Conservation (phyloP, 2,888 invertebrate species). For the Rambutsinella grinnellia region DNA sequence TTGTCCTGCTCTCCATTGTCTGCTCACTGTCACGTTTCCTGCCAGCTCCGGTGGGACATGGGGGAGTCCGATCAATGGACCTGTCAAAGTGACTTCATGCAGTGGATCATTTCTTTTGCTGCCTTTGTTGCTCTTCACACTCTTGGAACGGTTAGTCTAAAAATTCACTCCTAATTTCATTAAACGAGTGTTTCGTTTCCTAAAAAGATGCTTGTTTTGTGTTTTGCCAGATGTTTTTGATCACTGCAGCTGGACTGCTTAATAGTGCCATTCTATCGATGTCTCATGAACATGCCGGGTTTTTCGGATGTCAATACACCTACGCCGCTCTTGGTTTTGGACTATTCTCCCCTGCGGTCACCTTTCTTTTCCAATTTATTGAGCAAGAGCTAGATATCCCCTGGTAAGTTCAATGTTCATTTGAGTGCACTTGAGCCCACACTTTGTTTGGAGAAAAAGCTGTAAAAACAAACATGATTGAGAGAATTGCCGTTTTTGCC, state of each 20-base stretch:
- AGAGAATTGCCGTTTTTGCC: no score
- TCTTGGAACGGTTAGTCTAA: slow-evolving; percentile 64
- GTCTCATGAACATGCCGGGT: slow-evolving; percentile 63
- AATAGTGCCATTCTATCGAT: slow-evolving; percentile 63
- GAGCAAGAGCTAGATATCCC: slow-evolving; percentile 57
- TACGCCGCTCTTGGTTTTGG: slow-evolving; percentile 63
- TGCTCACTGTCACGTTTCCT: slow-evolving; percentile 63
- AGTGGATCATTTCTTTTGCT: slow-evolving; percentile 62
- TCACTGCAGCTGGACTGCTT: slow-evolving; percentile 65
- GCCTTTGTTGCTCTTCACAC: slow-evolving; percentile 63
- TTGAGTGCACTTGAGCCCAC: slow-evolving; percentile 9
- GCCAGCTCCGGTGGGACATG: slow-evolving; percentile 60
- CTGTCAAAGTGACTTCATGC: slow-evolving; percentile 60
- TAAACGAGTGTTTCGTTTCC: no score
- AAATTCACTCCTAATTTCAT: no score
- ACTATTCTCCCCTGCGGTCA: slow-evolving; percentile 58
- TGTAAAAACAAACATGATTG: slow-evolving; percentile 26
- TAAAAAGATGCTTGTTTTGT: not conserved
- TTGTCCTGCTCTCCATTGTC: slow-evolving; percentile 64
- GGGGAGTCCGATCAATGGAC: slow-evolving; percentile 61
- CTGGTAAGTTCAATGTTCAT: slow-evolving; percentile 49
- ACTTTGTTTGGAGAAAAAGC: no score
- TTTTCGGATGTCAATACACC: slow-evolving; percentile 64
- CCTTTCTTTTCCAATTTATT: slow-evolving; percentile 57
- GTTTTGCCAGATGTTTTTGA: slow-evolving; percentile 65